These are phyloP conservation scores for Tortricodes alternella DNA, from an alignment of 2,888 invertebrate genomes.

Conservation along the genomic window DNA sequence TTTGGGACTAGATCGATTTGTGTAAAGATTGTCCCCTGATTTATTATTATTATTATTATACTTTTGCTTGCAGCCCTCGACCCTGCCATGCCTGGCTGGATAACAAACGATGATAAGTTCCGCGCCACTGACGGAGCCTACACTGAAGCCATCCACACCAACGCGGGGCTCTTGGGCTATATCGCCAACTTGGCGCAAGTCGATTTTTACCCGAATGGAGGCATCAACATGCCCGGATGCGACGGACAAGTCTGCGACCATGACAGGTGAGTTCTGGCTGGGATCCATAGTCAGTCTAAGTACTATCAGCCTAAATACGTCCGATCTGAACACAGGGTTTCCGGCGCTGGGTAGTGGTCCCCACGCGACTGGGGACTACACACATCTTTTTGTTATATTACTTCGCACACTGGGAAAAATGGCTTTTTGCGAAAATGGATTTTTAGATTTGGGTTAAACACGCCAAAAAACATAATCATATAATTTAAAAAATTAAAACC, in stretches of 20 bases:
- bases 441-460: too few relatives aligned
- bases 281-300: neutral
- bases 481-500: too few relatives aligned
- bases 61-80: constrained; percentile 23
- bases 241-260: constrained; percentile 43
- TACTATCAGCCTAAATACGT: too few relatives aligned
- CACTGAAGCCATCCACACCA: constrained; percentile 56
- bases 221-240: constrained; percentile 50
- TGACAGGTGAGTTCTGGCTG: constrained; percentile 38
- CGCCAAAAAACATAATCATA: too few relatives aligned
- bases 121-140: constrained; percentile 42
- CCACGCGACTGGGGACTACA: too few relatives aligned
- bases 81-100: constrained; percentile 27
- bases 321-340: too few relatives aligned
- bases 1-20: neutral
- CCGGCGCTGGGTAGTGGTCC: too few relatives aligned
- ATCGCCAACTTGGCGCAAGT: constrained; percentile 41
- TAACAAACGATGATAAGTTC: constrained; percentile 40
- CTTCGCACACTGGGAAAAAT: too few relatives aligned
- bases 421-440: too few relatives aligned
- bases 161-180: constrained; percentile 47
- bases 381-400: too few relatives aligned
- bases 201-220: constrained; percentile 59
- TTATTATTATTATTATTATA: neutral
- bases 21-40: neutral